A percentile compares a stretch with the other conserved stretches of the same genome.
Evolutionary conservation across 2,888 invertebrate species (phyloP).

Genomic region (Plagodis dolabraria): DNA sequence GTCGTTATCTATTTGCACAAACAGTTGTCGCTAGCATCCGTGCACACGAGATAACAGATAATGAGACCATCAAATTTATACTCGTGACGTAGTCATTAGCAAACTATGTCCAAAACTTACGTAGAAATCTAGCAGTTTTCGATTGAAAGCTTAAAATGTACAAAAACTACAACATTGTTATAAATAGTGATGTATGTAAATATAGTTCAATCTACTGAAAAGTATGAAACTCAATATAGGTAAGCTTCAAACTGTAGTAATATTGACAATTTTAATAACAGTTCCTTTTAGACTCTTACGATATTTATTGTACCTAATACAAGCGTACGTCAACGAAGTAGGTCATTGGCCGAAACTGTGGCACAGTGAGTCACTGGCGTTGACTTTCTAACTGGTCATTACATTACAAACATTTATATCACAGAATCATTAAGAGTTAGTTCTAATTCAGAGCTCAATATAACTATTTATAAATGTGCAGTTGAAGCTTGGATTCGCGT

Average conservation of each 20-base stretch:
- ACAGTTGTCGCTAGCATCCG: constrained; percentile 22
- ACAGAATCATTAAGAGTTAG: constrained; percentile 18
- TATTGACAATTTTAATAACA: constrained; percentile 8
- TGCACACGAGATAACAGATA: constrained; percentile 25
- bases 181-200: neutral
- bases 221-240: neutral
- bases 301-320: constrained; percentile 40
- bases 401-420: constrained; percentile 51
- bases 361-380: constrained; percentile 69
- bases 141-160: too few relatives aligned
- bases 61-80: constrained; percentile 17
- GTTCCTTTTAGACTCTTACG: constrained; percentile 14
- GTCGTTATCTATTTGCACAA: constrained; percentile 45
- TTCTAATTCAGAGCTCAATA: constrained; percentile 35
- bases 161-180: too few relatives aligned
- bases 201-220: neutral
- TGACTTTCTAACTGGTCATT: constrained; percentile 60
- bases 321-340: constrained; percentile 62
- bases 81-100: constrained; percentile 12
- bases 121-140: too few relatives aligned
- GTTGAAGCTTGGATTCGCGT: constrained; percentile 29
- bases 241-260: neutral
- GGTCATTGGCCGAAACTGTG: constrained; percentile 79
- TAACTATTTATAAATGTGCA: constrained; percentile 29
- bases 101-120: neutral